These are phyloP conservation scores for Rhamnusium bicolor DNA, from an alignment of 2,888 invertebrate species.

Conservation along the genomic window DNA sequence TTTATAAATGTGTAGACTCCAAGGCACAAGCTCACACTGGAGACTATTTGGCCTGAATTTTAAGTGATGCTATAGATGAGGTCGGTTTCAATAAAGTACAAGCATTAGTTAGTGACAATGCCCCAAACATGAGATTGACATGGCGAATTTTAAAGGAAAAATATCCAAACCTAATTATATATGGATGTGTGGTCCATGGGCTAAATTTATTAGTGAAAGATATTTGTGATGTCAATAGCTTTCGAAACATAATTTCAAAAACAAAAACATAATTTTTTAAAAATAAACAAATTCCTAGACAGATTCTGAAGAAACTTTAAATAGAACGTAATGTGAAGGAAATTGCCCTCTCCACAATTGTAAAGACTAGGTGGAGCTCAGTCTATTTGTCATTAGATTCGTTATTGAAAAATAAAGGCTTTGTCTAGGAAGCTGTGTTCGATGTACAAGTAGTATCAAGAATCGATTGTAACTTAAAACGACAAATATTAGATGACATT, in stretches of 20 bases:
- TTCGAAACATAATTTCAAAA: neutral
- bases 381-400: neutral
- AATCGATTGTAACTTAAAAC: neutral
- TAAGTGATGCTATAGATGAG: no score
- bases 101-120: no score
- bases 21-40: no score
- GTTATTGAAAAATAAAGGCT: neutral
- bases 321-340: neutral
- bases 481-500: neutral
- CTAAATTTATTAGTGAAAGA: neutral
- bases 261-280: neutral
- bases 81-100: no score
- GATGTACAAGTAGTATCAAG: neutral
- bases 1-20: no score
- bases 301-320: neutral
- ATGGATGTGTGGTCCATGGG: neutral
- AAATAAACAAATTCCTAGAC: neutral
- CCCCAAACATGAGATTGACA: neutral
- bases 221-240: neutral
- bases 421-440: neutral
- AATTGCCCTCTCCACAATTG: neutral
- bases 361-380: slow-evolving; percentile 1
- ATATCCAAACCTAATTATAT: neutral
- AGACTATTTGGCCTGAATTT: no score
- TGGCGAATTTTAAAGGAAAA: neutral